Conservation (phyloP, 1,140 invertebrate genomes). For the Macrosteles quadrilineatus region DNA sequence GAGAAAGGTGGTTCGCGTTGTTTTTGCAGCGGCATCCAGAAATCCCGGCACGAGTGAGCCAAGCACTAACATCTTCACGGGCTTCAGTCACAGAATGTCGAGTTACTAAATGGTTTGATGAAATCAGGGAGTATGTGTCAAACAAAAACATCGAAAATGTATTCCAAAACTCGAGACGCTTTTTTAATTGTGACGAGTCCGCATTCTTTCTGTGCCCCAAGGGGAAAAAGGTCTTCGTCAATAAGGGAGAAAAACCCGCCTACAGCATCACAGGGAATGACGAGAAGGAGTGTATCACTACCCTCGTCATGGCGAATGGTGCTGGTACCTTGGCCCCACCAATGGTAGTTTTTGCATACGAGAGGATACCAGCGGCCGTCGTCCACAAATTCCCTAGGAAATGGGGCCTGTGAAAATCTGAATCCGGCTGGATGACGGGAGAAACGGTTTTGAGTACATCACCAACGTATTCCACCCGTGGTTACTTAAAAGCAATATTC, state of each 20-base stretch:
- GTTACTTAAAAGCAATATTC: slow-evolving; percentile 35
- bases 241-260: slow-evolving; percentile 43
- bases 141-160: slow-evolving; percentile 42
- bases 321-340: too few relatives aligned
- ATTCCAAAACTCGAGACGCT: slow-evolving; percentile 42
- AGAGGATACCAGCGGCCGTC: slow-evolving; percentile 44
- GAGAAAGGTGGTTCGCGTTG: slow-evolving; percentile 25
- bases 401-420: slow-evolving; percentile 49
- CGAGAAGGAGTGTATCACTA: too few relatives aligned
- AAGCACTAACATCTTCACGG: too few relatives aligned
- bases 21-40: slow-evolving; percentile 44
- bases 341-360: slow-evolving; percentile 48
- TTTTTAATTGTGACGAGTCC: slow-evolving; percentile 52
- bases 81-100: too few relatives aligned
- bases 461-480: slow-evolving; percentile 37
- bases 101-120: too few relatives aligned
- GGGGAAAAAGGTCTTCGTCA: too few relatives aligned
- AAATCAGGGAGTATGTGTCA: slow-evolving; percentile 46
- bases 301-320: too few relatives aligned
- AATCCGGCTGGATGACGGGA: slow-evolving; percentile 42
- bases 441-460: slow-evolving; percentile 34
- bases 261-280: slow-evolving; percentile 43
- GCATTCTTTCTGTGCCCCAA: too few relatives aligned
- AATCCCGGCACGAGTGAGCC: too few relatives aligned
- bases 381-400: slow-evolving; percentile 41